Evolutionary conservation across 1,140 invertebrate species (phyloP).

Genomic region (Formica selysi): DNA sequence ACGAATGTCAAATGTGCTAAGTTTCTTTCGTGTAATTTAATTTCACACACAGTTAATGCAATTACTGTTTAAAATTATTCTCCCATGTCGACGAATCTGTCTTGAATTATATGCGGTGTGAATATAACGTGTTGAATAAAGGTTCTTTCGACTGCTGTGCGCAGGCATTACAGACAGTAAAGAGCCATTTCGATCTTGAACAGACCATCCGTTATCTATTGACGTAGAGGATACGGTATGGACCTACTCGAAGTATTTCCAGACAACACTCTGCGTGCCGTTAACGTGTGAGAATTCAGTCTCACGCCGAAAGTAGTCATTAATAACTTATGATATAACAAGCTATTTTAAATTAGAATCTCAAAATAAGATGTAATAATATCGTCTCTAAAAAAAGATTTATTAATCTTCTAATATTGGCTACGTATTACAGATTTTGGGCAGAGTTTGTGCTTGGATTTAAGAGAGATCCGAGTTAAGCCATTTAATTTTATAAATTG

Average conservation of each 20-base stretch:
- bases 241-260: slow-evolving; percentile 62
- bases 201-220: slow-evolving; percentile 63
- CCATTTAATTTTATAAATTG: not conserved
- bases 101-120: slow-evolving; percentile 22
- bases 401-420: not conserved
- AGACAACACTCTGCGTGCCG: slow-evolving; percentile 7
- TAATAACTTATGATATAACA: slow-evolving; percentile 47
- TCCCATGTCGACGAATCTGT: slow-evolving; percentile 60
- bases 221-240: slow-evolving; percentile 34
- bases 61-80: not conserved
- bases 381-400: slow-evolving; percentile 4
- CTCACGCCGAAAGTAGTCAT: slow-evolving; percentile 29
- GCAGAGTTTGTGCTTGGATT: not conserved
- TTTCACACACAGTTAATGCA: not conserved
- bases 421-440: not conserved
- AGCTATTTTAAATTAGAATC: slow-evolving; percentile 19
- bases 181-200: slow-evolving; percentile 25
- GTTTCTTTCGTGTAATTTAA: not conserved
- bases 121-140: slow-evolving; percentile 24
- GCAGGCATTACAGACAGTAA: too few relatives aligned
- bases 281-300: slow-evolving; percentile 56
- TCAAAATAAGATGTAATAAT: not conserved
- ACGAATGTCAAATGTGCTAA: not conserved
- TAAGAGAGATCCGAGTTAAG: not conserved
- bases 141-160: not conserved